Evolutionary conservation across 2,113 vertebrate species (phyloP).

Genomic region (Miniopterus natalensis): DNA sequence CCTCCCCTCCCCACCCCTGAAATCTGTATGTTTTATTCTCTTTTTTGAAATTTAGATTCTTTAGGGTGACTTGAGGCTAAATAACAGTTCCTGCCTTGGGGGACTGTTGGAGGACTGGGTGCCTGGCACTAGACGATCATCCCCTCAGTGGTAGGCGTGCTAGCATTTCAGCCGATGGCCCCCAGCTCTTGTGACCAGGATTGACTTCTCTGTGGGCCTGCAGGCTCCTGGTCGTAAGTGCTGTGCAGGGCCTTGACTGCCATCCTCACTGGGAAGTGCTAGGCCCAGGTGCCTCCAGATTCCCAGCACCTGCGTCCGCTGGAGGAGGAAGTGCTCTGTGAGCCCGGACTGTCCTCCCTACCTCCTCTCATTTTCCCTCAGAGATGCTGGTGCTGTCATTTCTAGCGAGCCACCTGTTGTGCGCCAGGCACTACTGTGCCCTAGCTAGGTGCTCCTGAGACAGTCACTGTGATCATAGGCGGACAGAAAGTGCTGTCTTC

Average conservation of each 20-base stretch:
- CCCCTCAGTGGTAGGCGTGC: neutral
- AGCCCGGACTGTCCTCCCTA: neutral
- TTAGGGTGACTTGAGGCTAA: neutral
- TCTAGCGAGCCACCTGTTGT: neutral
- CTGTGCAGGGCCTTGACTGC: neutral
- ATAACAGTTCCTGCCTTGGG: neutral
- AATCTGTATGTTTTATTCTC: neutral
- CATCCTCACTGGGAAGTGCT: neutral
- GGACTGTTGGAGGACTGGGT: neutral
- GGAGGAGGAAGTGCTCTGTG: fast-evolving
- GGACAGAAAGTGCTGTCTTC: neutral
- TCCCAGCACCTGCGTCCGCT: neutral
- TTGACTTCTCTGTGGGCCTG: neutral
- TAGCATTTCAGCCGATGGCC: fast-evolving
- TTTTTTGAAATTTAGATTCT: neutral
- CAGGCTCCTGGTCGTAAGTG: neutral
- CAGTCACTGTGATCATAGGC: neutral
- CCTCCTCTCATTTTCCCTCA: neutral
- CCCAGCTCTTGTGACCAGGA: too few species aligned
- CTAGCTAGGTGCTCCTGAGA: neutral
- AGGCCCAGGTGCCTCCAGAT: too few species aligned
- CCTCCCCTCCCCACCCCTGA: too few species aligned
- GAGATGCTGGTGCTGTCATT: neutral
- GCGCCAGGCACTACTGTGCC: neutral
- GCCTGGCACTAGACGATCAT: neutral